Conservation (phyloP, 2,888 invertebrate species). For the Aquatica leii region DNA sequence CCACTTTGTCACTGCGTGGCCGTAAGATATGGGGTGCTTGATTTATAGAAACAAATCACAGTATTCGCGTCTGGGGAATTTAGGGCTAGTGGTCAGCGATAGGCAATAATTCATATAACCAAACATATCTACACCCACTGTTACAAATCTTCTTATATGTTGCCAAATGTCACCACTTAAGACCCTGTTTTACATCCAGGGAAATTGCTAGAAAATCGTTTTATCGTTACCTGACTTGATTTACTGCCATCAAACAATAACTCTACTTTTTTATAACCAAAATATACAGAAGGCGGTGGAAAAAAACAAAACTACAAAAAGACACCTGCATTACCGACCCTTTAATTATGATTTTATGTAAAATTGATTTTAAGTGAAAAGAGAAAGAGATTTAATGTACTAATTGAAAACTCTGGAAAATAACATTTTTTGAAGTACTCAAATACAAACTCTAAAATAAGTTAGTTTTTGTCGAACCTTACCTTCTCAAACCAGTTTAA, state of each 20-base stretch:
- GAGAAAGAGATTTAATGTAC: too few species aligned
- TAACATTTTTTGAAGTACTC: too few species aligned
- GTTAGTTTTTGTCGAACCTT: too few species aligned
- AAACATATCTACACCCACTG: conserved; percentile 38
- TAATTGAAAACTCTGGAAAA: too few species aligned
- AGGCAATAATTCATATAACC: conserved; percentile 40
- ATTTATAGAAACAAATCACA: conserved; percentile 45
- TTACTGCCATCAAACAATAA: neutral
- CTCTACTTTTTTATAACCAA: neutral
- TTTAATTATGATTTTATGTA: too few species aligned
- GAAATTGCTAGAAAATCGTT: conserved; percentile 33
- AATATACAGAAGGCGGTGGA: too few species aligned
- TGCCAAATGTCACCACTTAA: conserved; percentile 39
- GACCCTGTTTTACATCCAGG: conserved; percentile 36
- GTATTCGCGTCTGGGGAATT: conserved; percentile 36
- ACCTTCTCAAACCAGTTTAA: too few species aligned
- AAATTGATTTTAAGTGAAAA: too few species aligned
- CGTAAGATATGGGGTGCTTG: conserved; percentile 43
- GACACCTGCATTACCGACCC: neutral
- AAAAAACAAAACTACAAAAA: too few species aligned
- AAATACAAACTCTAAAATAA: too few species aligned
- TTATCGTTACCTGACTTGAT: conserved; percentile 22
- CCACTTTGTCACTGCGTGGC: conserved; percentile 44
- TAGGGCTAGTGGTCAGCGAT: conserved; percentile 36
- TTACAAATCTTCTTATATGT: conserved; percentile 39